Conservation (phyloP, 2,113 vertebrate species). For the Archocentrus centrarchus region DNA sequence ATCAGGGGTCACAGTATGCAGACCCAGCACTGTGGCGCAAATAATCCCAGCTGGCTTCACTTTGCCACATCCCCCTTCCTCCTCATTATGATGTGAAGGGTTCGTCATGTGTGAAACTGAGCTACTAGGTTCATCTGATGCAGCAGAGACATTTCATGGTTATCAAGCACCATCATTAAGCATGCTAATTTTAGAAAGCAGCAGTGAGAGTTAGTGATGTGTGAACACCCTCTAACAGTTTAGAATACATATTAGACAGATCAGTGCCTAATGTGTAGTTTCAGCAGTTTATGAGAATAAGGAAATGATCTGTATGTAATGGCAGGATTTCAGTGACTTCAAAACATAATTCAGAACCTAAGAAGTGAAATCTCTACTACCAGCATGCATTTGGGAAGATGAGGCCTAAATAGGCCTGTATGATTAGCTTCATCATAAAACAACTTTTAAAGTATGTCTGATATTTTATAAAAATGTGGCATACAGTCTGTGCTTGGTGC, state of each 20-base stretch:
- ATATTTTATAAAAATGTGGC: background rate
- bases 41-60: background rate
- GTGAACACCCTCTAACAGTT: slow-evolving; percentile 42
- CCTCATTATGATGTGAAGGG: background rate
- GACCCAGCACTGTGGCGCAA: background rate
- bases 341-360: background rate
- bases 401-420: accelerated
- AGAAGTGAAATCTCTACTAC: accelerated
- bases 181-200: slow-evolving; percentile 64
- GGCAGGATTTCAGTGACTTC: background rate
- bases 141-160: slow-evolving; percentile 57
- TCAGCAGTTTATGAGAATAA: background rate
- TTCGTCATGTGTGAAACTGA: slow-evolving; percentile 33
- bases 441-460: background rate
- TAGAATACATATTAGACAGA: slow-evolving; percentile 8
- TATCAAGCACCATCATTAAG: slow-evolving; percentile 56
- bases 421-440: background rate
- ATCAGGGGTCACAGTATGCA: background rate
- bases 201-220: slow-evolving; percentile 31
- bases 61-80: background rate
- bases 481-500: background rate
- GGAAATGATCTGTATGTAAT: background rate
- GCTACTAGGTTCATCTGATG: slow-evolving; percentile 26
- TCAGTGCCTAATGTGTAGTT: background rate
- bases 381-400: background rate